A percentile compares a stretch with the other conserved stretches of the same genome.
phyloP scores from a whole-genome alignment of 2,888 invertebrate genomes.

The Syrista parreyssii region DNA sequence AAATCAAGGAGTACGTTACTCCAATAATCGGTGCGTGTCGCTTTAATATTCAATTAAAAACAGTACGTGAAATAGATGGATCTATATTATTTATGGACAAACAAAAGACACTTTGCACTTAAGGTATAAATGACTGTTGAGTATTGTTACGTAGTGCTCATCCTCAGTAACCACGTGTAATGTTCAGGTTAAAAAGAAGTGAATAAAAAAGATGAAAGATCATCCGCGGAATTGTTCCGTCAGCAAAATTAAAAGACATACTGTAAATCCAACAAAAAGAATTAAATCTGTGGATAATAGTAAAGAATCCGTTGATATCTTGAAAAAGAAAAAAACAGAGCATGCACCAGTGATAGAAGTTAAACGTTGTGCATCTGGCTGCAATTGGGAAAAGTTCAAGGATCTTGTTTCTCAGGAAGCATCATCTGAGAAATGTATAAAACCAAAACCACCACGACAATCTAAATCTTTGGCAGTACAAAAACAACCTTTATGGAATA shows the following conservation, averaged over 20 bases:
- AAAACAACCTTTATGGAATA: neutral
- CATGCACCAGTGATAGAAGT: neutral
- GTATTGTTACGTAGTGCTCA: neutral
- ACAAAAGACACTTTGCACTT: neutral
- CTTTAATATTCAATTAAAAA: neutral
- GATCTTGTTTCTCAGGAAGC: conserved; percentile 30
- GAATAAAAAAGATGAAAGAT: neutral
- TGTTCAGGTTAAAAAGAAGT: neutral
- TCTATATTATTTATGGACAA: neutral
- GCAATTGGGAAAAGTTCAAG: conserved; percentile 58
- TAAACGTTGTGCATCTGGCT: conserved; percentile 11
- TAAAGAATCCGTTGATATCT: neutral
- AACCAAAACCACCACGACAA: conserved; percentile 25
- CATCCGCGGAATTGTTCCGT: neutral
- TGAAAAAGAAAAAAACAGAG: conserved; percentile 1
- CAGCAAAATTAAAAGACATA: neutral
- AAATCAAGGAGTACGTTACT: neutral
- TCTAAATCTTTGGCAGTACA: conserved; percentile 18
- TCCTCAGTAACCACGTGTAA: neutral
- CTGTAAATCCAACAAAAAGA: neutral
- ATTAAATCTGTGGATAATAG: neutral
- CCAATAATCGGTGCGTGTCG: neutral
- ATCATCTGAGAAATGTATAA: conserved; percentile 21
- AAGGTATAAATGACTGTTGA: neutral
- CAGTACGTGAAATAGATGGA: neutral